Evolutionary conservation across 2,888 invertebrate species (phyloP).

Genomic region (Sipunculus nudus): DNA sequence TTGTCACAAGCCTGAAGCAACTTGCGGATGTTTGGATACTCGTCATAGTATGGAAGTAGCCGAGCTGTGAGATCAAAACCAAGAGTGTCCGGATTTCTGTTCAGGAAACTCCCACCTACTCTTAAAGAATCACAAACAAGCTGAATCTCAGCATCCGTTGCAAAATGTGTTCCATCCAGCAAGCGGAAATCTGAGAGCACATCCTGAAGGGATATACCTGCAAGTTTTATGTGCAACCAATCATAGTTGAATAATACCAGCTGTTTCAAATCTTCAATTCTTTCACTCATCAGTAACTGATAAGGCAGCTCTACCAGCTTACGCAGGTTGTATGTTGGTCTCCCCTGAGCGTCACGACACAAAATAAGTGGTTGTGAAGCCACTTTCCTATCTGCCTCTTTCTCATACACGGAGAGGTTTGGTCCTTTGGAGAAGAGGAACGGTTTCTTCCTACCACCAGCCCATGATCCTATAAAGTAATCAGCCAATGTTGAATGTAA

Average conservation of each 20-base stretch:
- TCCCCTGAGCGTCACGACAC: no score
- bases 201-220: slow-evolving; percentile 93
- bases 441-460: slow-evolving; percentile 51
- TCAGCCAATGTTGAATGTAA: slow-evolving; percentile 52
- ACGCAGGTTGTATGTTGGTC: slow-evolving; percentile 53
- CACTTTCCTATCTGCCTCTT: slow-evolving; percentile 50
- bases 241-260: slow-evolving; percentile 95
- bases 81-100: slow-evolving; percentile 66
- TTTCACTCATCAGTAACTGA: slow-evolving; percentile 45
- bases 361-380: slow-evolving; percentile 55
- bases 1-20: slow-evolving; percentile 87
- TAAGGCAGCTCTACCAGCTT: slow-evolving; percentile 59
- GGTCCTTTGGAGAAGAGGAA: slow-evolving; percentile 44
- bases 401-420: slow-evolving; percentile 36
- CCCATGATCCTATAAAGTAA: slow-evolving; percentile 58
- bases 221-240: slow-evolving; percentile 94
- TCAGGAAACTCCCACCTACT: slow-evolving; percentile 38
- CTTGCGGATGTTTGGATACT: slow-evolving; percentile 79
- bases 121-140: slow-evolving; percentile 36
- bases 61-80: slow-evolving; percentile 91
- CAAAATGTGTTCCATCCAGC: no score
- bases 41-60: slow-evolving; percentile 88
- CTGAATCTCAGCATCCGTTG: slow-evolving; percentile 23
- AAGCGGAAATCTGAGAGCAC: slow-evolving; percentile 84
- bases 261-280: slow-evolving; percentile 85